Percentiles rank a stretch among this genome's conserved stretches.
Conservation (phyloP, 2,797 vertebrate genomes). For the Danionella dracula region DNA sequence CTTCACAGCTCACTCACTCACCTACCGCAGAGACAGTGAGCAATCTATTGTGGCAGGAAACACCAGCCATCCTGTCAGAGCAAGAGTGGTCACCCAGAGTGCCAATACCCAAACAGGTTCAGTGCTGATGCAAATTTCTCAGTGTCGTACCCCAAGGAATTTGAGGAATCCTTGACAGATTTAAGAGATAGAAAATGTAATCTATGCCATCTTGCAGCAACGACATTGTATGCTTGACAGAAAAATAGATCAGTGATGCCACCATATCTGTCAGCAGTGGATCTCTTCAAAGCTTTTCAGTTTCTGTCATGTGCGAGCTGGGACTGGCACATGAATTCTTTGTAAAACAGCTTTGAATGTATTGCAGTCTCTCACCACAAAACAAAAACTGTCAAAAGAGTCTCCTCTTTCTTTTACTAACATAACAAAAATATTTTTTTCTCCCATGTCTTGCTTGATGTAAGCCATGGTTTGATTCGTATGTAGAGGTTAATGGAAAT, state of each 20-base stretch:
- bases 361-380: constrained; percentile 10
- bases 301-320: constrained; percentile 1
- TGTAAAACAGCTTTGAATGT: constrained; percentile 24
- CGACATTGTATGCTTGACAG: constrained; percentile 3
- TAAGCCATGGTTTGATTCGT: background rate
- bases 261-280: constrained; percentile 22
- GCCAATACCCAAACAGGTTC: background rate
- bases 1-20: constrained; percentile 48
- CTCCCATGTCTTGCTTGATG: background rate
- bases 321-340: constrained; percentile 26
- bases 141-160: background rate
- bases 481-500: too few species aligned
- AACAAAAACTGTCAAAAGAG: constrained; percentile 17
- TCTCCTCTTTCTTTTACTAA: background rate
- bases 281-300: constrained; percentile 15
- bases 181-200: constrained; percentile 6
- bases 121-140: background rate
- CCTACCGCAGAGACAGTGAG: constrained; percentile 11
- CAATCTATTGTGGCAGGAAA: constrained; percentile 18
- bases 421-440: constrained; percentile 6
- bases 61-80: background rate
- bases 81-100: background rate
- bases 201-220: constrained; percentile 9
- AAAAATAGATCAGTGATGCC: constrained; percentile 20
- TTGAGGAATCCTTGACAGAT: background rate